A percentile compares a stretch with the other conserved stretches of the same genome.
These are phyloP conservation scores for Seriola quinqueradiata DNA, from an alignment of 2,113 vertebrate genomes.

Conservation along the genomic window DNA sequence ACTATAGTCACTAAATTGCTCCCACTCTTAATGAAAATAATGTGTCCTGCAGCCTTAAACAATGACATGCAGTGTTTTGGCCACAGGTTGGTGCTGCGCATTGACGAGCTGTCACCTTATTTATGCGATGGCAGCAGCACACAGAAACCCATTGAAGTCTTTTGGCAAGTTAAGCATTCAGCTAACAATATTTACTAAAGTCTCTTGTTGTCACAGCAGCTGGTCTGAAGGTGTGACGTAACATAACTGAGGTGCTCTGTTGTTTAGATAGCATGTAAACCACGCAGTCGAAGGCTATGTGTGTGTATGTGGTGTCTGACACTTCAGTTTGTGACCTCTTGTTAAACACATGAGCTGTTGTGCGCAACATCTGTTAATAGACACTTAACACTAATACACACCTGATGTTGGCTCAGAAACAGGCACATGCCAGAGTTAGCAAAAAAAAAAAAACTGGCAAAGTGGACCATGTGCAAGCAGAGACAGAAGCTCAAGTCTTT, in stretches of 20 bases:
- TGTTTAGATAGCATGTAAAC: constrained; percentile 25
- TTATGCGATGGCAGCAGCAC: not conserved
- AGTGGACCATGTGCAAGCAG: not conserved
- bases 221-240: constrained; percentile 20
- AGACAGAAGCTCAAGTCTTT: not conserved
- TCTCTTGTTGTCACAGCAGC: not conserved
- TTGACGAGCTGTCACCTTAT: not conserved
- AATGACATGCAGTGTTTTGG: constrained; percentile 13
- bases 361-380: constrained; percentile 39
- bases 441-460: constrained; percentile 8
- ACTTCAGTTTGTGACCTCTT: constrained; percentile 34
- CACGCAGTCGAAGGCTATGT: not conserved
- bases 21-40: not conserved
- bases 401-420: constrained; percentile 24
- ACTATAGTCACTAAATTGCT: not conserved
- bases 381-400: constrained; percentile 28
- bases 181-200: constrained; percentile 1
- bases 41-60: constrained; percentile 1
- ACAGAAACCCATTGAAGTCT: not conserved
- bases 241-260: constrained; percentile 10
- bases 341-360: constrained; percentile 46
- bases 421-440: not conserved
- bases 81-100: not conserved
- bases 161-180: not conserved
- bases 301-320: constrained; percentile 17